phyloP scores from a whole-genome alignment of 2,888 invertebrate species.

The Portevinia maculata region DNA sequence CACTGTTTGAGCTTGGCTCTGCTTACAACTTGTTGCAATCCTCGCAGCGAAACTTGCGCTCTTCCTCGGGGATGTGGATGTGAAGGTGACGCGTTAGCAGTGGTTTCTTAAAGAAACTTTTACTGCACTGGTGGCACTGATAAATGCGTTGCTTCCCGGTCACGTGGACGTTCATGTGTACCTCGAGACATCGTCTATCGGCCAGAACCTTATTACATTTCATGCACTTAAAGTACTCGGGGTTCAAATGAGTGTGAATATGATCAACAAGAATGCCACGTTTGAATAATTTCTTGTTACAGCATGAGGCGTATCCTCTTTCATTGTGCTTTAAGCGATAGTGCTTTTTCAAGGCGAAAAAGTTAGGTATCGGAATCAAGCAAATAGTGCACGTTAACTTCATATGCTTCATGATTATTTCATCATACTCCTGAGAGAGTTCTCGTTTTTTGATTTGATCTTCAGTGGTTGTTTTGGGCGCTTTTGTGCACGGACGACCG shows the following conservation, averaged over 20 bases:
- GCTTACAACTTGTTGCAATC: slow-evolving; percentile 79
- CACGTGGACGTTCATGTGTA: slow-evolving; percentile 79
- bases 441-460: slow-evolving; percentile 59
- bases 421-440: slow-evolving; percentile 77
- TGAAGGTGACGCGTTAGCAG: slow-evolving; percentile 79
- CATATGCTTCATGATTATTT: slow-evolving; percentile 78
- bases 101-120: slow-evolving; percentile 78
- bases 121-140: slow-evolving; percentile 79
- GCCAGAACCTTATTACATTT: slow-evolving; percentile 78
- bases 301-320: slow-evolving; percentile 80
- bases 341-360: slow-evolving; percentile 77
- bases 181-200: slow-evolving; percentile 77
- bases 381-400: slow-evolving; percentile 80
- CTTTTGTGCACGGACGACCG: slow-evolving; percentile 46
- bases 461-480: slow-evolving; percentile 35
- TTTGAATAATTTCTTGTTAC: slow-evolving; percentile 79
- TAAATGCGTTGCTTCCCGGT: slow-evolving; percentile 77
- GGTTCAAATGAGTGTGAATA: slow-evolving; percentile 79
- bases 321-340: slow-evolving; percentile 77
- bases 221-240: slow-evolving; percentile 80
- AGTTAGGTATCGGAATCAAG: slow-evolving; percentile 76
- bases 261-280: slow-evolving; percentile 80
- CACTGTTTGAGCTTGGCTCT: background rate
- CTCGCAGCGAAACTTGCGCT: slow-evolving; percentile 78
- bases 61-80: slow-evolving; percentile 79